phyloP scores from a whole-genome alignment of 53 echinoderm and acorn worm genomes.

The Paracentrotus lividus region DNA sequence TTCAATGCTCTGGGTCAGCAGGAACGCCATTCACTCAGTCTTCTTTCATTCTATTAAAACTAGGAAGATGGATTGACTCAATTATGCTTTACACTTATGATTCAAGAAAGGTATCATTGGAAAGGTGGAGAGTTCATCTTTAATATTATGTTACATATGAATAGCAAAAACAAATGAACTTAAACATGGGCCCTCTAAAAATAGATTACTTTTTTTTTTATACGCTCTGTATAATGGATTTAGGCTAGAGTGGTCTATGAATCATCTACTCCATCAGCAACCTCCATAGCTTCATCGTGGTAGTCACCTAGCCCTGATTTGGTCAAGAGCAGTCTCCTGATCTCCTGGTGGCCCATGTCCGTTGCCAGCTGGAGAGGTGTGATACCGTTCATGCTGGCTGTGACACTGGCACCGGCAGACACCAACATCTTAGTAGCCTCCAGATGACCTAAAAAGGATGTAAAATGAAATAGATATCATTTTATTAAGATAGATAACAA shows the following conservation, averaged over 20 bases:
- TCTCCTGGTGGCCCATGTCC: slow-evolving; percentile 87
- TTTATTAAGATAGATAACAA: no score
- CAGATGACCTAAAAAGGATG: slow-evolving; percentile 76
- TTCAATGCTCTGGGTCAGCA: no score
- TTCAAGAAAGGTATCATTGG: no score
- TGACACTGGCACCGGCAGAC: slow-evolving; percentile 80
- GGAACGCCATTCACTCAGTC: no score
- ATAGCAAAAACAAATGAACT: no score
- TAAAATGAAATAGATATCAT: neutral
- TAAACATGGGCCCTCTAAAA: no score
- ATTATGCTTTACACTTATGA: no score
- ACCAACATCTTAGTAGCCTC: slow-evolving; percentile 81
- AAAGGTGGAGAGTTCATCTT: no score
- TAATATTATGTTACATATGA: no score
- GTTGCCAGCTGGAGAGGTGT: slow-evolving; percentile 83
- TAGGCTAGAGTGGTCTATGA: neutral
- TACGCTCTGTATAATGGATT: neutral
- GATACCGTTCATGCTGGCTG: slow-evolving; percentile 87
- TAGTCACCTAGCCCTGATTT: slow-evolving; percentile 24
- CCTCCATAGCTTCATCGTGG: slow-evolving; percentile 49
- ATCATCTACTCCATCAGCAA: slow-evolving; percentile 12
- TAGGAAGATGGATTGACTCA: no score
- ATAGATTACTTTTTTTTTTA: no score
- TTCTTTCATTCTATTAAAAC: no score
- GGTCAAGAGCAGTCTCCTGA: slow-evolving; percentile 18